Conservation (phyloP, 1,140 invertebrate genomes). For the Periplaneta americana region DNA sequence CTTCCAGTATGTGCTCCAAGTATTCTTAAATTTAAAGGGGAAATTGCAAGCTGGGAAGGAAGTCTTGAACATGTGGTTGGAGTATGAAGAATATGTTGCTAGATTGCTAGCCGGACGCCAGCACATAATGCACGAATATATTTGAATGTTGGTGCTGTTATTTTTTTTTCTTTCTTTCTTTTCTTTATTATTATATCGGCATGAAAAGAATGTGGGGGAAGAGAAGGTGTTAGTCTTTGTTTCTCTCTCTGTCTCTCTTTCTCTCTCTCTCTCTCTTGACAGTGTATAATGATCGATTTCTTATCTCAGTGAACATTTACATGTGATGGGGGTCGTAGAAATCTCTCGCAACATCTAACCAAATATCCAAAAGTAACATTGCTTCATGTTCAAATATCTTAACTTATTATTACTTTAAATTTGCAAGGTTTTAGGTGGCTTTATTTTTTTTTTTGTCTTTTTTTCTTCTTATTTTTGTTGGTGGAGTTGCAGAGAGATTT, state of each 20-base stretch:
- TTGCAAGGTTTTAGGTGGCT: conserved; percentile 9
- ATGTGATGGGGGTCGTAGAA: background rate
- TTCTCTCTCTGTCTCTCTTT: too few relatives aligned
- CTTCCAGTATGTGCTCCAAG: background rate
- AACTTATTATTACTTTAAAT: conserved; percentile 10
- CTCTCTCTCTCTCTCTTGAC: background rate
- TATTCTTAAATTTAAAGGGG: conserved; percentile 10
- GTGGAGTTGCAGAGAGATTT: background rate
- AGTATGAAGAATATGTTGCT: background rate
- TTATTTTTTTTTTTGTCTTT: background rate
- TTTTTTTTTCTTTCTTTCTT: background rate
- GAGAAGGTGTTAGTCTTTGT: background rate
- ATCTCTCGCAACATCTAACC: background rate
- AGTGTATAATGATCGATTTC: background rate
- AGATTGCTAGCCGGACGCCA: background rate
- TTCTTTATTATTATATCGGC: conserved; percentile 1
- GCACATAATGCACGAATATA: background rate
- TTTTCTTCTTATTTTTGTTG: background rate
- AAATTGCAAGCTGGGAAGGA: background rate
- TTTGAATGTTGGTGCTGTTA: conserved; percentile 9
- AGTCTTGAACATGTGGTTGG: background rate
- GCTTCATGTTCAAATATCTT: background rate
- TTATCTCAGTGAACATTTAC: conserved; percentile 2
- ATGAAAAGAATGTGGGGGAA: background rate
- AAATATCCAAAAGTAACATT: background rate